Percentiles rank a stretch among this genome's conserved stretches.
These are phyloP conservation scores for Poecile atricapillus DNA, from an alignment of 2,113 vertebrate genomes.

Conservation along the genomic window DNA sequence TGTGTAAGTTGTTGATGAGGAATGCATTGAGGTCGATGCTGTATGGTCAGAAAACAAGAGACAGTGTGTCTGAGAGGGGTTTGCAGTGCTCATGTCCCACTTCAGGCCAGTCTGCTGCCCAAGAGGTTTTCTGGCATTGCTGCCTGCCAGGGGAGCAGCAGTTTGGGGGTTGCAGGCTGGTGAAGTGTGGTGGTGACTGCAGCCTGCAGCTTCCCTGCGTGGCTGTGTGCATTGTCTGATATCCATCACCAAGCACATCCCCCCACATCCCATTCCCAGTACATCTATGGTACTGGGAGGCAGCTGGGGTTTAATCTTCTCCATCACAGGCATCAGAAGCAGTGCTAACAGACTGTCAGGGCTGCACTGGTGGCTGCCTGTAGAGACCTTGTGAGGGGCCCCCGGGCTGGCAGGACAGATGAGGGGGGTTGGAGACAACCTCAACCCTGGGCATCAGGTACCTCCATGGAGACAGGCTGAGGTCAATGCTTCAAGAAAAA, in stretches of 20 bases:
- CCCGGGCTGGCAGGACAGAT: background rate
- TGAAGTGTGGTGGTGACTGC: fast-evolving
- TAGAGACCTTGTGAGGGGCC: too few species aligned
- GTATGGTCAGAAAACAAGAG: background rate
- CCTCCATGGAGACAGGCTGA: background rate
- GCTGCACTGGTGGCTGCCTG: background rate
- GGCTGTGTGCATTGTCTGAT: too few species aligned
- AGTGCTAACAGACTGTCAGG: background rate
- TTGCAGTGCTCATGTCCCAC: background rate
- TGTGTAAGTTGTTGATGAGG: background rate
- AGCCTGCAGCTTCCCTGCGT: background rate
- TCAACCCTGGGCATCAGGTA: background rate
- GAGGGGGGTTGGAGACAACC: background rate
- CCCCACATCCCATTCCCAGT: background rate
- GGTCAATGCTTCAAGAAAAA: background rate
- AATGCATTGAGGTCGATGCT: fast-evolving
- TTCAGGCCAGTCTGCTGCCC: background rate
- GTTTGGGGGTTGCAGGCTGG: fast-evolving
- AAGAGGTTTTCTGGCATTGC: background rate
- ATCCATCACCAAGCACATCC: background rate
- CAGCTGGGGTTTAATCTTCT: background rate
- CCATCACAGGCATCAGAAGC: background rate
- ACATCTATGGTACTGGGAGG: fast-evolving
- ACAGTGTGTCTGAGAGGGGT: background rate
- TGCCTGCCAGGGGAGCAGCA: background rate